Evolutionary conservation across 2,113 vertebrate species (phyloP).

Genomic region (Ciconia boyciana): DNA sequence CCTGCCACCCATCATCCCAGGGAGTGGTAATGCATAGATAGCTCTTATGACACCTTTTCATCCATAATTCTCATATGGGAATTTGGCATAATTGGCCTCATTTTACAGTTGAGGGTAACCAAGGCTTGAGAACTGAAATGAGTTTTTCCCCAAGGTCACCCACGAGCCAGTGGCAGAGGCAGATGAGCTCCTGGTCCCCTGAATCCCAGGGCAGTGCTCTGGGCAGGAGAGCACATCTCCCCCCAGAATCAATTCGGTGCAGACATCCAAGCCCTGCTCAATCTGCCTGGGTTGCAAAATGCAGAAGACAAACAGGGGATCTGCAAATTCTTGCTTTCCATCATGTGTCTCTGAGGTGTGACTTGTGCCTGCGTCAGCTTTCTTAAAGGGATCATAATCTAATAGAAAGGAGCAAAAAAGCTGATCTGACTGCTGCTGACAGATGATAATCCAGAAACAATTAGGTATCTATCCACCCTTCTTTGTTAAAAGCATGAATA

Average conservation of each 20-base stretch:
- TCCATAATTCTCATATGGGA: background rate
- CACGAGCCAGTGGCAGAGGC: background rate
- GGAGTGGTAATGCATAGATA: background rate
- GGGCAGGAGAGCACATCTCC: background rate
- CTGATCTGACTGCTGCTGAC: background rate
- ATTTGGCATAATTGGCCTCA: background rate
- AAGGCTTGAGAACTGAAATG: background rate
- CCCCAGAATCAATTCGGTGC: background rate
- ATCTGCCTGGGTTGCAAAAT: background rate
- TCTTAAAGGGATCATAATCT: background rate
- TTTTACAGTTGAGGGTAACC: background rate
- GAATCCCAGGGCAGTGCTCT: background rate
- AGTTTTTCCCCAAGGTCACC: background rate
- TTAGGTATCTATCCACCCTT: background rate
- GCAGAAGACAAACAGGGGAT: background rate
- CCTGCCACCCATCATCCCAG: background rate
- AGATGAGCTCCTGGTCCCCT: background rate
- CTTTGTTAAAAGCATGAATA: slow-evolving; percentile 23
- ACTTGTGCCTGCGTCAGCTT: background rate
- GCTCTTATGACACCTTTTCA: background rate
- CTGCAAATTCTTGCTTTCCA: background rate
- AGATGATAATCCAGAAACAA: background rate
- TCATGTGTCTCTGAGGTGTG: background rate
- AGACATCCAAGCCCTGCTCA: background rate
- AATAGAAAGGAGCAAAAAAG: background rate